Evolutionary conservation across 2,113 vertebrate genomes (phyloP), one percentile per base, ranked within the genome.

Genomic region (Hyperopisus bebe): DNA sequence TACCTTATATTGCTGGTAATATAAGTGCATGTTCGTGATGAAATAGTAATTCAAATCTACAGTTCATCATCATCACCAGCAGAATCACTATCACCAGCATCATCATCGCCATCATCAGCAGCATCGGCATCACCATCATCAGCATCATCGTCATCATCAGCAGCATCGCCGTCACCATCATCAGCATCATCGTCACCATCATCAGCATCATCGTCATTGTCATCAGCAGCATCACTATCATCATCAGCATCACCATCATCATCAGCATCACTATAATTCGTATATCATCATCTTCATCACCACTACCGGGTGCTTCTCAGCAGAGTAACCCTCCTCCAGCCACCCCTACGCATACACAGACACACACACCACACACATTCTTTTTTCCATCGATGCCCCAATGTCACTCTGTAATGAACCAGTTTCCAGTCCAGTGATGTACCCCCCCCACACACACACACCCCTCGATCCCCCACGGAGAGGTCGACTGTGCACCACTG

Each of bases 361-460:
- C 80, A 19, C 31, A 83, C 80, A 83, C 4, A 6, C 3, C 42
- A 42, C 42, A 39, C 74, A 77, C 35, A 39, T 77, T 77, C 15
- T 42, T 42, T 77, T 77, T 77, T 39, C 27, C 74, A 77, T 13
- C 31, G 42, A 93, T 93, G 93, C 90, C 90, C 53, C 48, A 44
- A 92, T 94, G 93, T 95, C 93, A 91, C 11, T 27, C 92, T 90
- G 91, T 95, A 95, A 95, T 93, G 91, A 90, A 93, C 92, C 91
- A 35, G 90, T 91, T 94, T 95, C 93, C 94, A 92, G 94, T 92
- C 91, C 92, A 88, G 90, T 91, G 91, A 93, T 91, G 92, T 91
- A 82, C 85, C 93, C 93, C 93, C 93, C 92, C 93, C 85, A n/a
- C n/a, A n/a, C n/a, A n/a, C n/a, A n/a, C 70, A 19, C 1, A 0